phyloP scores from a whole-genome alignment of 2,888 invertebrate genomes.

The Oscheius sp. region DNA sequence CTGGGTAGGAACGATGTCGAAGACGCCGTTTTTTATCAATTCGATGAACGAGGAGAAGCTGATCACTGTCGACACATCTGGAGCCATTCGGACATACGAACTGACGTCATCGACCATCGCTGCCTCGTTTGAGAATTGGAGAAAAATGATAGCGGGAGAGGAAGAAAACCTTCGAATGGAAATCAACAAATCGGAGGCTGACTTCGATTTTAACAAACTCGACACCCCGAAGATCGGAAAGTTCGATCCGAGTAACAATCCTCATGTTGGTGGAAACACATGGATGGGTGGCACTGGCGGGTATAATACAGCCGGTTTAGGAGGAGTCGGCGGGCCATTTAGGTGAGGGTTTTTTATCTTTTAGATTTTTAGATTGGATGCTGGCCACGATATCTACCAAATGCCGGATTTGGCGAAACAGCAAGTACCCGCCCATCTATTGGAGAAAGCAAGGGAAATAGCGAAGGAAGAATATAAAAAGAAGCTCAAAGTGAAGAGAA shows the following conservation, averaged over 20 bases:
- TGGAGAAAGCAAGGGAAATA: slow-evolving; percentile 90
- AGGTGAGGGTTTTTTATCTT: no score
- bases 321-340: slow-evolving; percentile 83
- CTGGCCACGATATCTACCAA: slow-evolving; percentile 91
- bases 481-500: slow-evolving; percentile 53
- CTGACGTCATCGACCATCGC: slow-evolving; percentile 34
- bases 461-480: slow-evolving; percentile 77
- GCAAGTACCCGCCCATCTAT: slow-evolving; percentile 84
- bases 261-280: slow-evolving; percentile 93
- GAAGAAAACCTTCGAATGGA: slow-evolving; percentile 53
- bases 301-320: slow-evolving; percentile 90
- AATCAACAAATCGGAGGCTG: slow-evolving; percentile 44
- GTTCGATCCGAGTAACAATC: slow-evolving; percentile 74
- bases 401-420: slow-evolving; percentile 87
- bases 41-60: slow-evolving; percentile 73
- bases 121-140: slow-evolving; percentile 58
- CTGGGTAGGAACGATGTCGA: slow-evolving; percentile 73
- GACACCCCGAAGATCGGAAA: slow-evolving; percentile 90
- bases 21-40: slow-evolving; percentile 72
- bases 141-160: slow-evolving; percentile 49
- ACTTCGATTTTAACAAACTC: slow-evolving; percentile 71
- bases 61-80: slow-evolving; percentile 76
- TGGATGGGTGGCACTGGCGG: slow-evolving; percentile 94
- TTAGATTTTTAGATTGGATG: slow-evolving; percentile 79
- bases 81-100: slow-evolving; percentile 69